Base-by-base conservation (phyloP, 2,888 invertebrate genomes). In the Pantelozetes paolii region DNA sequence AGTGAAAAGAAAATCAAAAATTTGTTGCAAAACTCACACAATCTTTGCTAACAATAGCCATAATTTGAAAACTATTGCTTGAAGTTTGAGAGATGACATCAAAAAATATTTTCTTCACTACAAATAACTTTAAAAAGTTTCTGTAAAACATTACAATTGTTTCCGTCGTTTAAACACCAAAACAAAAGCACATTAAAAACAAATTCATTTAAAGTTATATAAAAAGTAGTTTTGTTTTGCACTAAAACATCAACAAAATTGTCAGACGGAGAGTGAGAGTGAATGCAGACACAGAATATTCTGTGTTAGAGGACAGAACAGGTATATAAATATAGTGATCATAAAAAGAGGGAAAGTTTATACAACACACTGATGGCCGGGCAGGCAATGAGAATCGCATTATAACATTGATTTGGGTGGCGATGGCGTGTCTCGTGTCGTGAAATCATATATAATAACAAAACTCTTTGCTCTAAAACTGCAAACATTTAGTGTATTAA, bases 371-470 rank as follows among this genome's bases (percentile, higher is more conserved):
- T 18, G 28, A 57, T 57, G 57, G 28, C 57, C 57, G 23, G 36
- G 36, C 54, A 54, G n/a, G 30, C 28, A 30, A 28, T 57, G 69
- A 30, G 42, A 42, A 36, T 36, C 26, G 69, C 42, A 20, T 45
- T 69, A 45, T 69, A 30, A 45, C 26, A 45, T 45, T 69, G 69
- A 45, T 69, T 50, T 71, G 71, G 54, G 71, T 50, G 71, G 36
- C 15, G 40, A 57, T 71, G 71, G 71, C 71, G 54, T 71, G 71
- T 69, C 42, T 69, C 28, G 28, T 57, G 57, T 57, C 57, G 57
- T 57, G 57, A 57, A 57, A 57, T 57, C 57, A 57, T 57, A 57
- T 57, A 28, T 28, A 30, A 8, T 28, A 28, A 28, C 13, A 30
- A 30, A 57, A 28, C 57, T 57, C 15, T 57, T 57, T 30, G 9